A percentile compares a stretch with the other conserved stretches of the same genome.
These are phyloP conservation scores for Himantopus leucocephalus DNA, from an alignment of 2,113 vertebrate species.

Conservation along the genomic window DNA sequence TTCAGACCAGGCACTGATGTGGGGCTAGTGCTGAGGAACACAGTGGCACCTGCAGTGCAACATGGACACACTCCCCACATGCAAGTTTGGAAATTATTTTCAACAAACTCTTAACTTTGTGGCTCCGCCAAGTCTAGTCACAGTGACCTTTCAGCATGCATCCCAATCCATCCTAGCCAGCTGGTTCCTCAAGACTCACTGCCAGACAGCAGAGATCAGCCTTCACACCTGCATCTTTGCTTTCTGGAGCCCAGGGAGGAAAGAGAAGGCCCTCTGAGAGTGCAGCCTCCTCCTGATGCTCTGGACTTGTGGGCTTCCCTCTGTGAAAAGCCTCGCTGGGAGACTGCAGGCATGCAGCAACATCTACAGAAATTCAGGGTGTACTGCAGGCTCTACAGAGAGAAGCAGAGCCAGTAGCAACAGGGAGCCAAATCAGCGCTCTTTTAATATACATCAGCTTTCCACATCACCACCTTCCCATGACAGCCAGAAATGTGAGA, in stretches of 20 bases:
- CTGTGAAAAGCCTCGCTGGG: background rate
- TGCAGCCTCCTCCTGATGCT: background rate
- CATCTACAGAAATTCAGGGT: conserved; percentile 67
- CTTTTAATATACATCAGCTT: conserved; percentile 60
- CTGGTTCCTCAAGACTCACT: background rate
- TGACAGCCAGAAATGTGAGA: conserved; percentile 61
- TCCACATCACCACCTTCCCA: conserved; percentile 65
- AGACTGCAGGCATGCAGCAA: conserved; percentile 60
- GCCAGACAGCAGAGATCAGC: background rate
- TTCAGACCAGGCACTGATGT: background rate
- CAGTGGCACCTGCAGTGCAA: background rate
- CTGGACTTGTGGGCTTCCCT: background rate
- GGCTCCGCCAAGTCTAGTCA: background rate
- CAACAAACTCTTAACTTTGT: background rate
- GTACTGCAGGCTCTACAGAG: conserved; percentile 19
- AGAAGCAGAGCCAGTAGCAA: conserved; percentile 37
- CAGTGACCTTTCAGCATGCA: background rate
- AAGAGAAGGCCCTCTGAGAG: background rate
- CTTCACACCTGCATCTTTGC: background rate
- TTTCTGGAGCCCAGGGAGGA: background rate
- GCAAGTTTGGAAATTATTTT: background rate
- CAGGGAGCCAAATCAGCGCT: background rate
- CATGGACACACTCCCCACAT: fast-evolving
- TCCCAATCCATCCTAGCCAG: background rate
- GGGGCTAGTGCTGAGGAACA: background rate